phyloP scores from a whole-genome alignment of 2,797 vertebrate species.

The Benthosema pterotum region DNA sequence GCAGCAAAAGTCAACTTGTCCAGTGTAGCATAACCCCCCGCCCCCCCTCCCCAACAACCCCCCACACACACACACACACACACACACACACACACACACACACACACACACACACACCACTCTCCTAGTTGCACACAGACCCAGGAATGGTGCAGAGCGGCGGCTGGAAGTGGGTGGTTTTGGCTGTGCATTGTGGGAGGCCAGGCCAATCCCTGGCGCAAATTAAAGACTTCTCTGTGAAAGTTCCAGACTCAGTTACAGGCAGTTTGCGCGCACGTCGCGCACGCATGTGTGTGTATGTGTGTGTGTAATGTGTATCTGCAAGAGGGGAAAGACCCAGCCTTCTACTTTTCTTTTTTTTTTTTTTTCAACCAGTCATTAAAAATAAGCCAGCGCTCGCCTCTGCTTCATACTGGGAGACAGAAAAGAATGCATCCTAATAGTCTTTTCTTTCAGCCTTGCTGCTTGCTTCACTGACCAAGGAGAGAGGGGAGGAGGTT shows the following conservation, averaged over 20 bases:
- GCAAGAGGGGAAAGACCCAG: constrained; percentile 47
- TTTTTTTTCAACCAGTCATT: constrained; percentile 70
- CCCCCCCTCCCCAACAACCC: no score
- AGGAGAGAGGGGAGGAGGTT: constrained; percentile 61
- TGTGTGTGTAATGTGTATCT: constrained; percentile 8
- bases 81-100: no score
- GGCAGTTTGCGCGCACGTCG: constrained; percentile 34
- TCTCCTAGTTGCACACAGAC: constrained; percentile 9
- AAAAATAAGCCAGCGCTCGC: constrained; percentile 74
- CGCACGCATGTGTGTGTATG: constrained; percentile 42
- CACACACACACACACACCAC: no score
- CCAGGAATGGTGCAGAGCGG: constrained; percentile 56
- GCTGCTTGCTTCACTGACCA: constrained; percentile 77
- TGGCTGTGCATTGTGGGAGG: constrained; percentile 76
- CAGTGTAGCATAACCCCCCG: no score
- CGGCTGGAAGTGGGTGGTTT: constrained; percentile 76
- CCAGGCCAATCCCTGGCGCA: constrained; percentile 63
- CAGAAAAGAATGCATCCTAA: constrained; percentile 70
- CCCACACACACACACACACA: no score
- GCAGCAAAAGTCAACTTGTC: constrained; percentile 18
- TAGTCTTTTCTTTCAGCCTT: constrained; percentile 64
- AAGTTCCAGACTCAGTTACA: constrained; percentile 74
- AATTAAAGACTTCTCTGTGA: constrained; percentile 82
- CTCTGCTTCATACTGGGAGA: constrained; percentile 64
- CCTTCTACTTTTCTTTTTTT: constrained; percentile 30